A percentile compares a stretch with the other conserved stretches of the same genome.
These are phyloP conservation scores for Tetanocera ferruginea DNA, from an alignment of 2,888 invertebrate species.

Conservation along the genomic window DNA sequence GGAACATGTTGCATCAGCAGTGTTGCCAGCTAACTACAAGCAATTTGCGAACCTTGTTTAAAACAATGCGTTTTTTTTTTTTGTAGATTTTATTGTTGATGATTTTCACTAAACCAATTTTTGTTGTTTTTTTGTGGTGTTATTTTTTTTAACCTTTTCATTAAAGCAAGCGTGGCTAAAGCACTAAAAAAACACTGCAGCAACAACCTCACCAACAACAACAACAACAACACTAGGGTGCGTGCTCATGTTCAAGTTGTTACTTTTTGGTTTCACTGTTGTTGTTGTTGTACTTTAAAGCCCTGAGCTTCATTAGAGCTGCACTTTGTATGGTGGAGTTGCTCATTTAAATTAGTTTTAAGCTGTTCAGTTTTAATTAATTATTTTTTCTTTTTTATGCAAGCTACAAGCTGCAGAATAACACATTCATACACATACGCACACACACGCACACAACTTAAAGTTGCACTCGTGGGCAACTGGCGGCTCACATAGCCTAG, in stretches of 20 bases:
- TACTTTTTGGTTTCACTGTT: background rate
- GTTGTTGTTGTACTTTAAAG: background rate
- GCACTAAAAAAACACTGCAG: background rate
- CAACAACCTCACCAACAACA: background rate
- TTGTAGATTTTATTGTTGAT: background rate
- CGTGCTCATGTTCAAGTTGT: background rate
- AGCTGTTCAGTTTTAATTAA: background rate
- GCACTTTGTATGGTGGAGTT: background rate
- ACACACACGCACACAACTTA: too few species aligned
- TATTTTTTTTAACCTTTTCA: background rate
- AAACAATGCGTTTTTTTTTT: background rate
- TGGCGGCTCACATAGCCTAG: too few species aligned
- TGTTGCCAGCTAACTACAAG: background rate
- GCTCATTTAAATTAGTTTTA: constrained; percentile 9
- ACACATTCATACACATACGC: too few species aligned
- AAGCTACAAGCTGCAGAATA: too few species aligned
- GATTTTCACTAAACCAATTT: background rate
- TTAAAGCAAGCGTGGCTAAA: background rate
- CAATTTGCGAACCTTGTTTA: background rate
- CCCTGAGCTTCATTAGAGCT: background rate
- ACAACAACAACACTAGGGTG: background rate
- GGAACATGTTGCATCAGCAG: background rate
- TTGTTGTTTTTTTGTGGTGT: background rate
- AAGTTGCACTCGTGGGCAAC: too few species aligned
- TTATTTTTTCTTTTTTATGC: background rate